A percentile compares a stretch with the other conserved stretches of the same genome.
Conservation (phyloP, 1,140 invertebrate species). For the Psilanteris sp. region DNA sequence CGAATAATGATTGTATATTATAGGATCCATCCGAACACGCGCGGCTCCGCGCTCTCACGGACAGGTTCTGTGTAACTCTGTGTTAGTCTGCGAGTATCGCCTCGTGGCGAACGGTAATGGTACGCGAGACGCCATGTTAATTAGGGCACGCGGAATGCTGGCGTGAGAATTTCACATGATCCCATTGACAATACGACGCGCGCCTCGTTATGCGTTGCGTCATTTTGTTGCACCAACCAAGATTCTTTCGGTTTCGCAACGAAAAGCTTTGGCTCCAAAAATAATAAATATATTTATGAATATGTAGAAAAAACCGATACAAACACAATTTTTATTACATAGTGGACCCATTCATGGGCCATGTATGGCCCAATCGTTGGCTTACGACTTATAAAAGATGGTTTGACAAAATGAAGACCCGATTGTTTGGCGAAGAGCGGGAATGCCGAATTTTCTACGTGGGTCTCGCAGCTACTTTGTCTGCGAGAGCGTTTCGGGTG, state of each 20-base stretch:
- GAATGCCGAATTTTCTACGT: too few species aligned
- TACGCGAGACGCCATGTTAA: conserved; percentile 33
- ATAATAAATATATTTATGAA: too few species aligned
- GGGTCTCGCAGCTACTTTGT: too few species aligned
- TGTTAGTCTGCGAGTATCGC: conserved; percentile 28
- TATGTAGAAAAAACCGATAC: too few species aligned
- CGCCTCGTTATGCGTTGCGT: conserved; percentile 26
- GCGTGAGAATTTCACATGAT: conserved; percentile 47
- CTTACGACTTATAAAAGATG: too few species aligned
- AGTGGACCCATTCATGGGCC: too few species aligned
- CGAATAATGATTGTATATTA: conserved; percentile 22
- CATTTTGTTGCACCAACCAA: conserved; percentile 24
- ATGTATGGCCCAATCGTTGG: too few species aligned
- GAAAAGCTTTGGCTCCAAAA: too few species aligned
- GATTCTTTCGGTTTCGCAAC: background rate
- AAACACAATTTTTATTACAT: too few species aligned
- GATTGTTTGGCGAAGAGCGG: too few species aligned
- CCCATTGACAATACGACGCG: conserved; percentile 24
- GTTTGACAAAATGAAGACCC: too few species aligned
- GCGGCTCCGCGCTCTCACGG: conserved; percentile 31
- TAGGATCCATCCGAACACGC: conserved; percentile 11
- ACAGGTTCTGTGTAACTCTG: conserved; percentile 40
- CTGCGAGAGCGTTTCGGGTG: too few species aligned
- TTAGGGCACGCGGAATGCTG: conserved; percentile 35
- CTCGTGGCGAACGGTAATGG: conserved; percentile 23